These are phyloP conservation scores for Cinclus cinclus DNA, from an alignment of 2,113 vertebrate species.

Conservation along the genomic window DNA sequence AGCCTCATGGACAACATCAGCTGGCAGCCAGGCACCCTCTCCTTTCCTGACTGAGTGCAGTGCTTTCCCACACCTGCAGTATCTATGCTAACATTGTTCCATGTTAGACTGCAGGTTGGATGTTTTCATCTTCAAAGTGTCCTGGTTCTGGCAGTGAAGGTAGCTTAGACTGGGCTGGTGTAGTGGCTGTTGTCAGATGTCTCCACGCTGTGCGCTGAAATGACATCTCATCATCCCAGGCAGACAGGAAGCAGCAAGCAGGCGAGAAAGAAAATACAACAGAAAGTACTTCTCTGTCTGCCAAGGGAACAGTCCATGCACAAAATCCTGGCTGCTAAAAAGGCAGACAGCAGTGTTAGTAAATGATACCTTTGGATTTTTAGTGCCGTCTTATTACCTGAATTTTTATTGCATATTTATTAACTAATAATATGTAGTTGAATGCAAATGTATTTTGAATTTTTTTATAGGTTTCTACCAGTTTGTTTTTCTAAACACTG, in stretches of 20 bases:
- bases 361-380: not conserved
- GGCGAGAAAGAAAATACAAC: conserved; percentile 42
- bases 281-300: conserved; percentile 25
- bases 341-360: not conserved
- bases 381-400: not conserved
- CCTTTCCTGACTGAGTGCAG: rapidly evolving
- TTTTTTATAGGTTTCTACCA: not conserved
- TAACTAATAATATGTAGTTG: not conserved
- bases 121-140: not conserved
- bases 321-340: conserved; percentile 25
- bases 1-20: not conserved
- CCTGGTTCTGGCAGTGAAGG: not conserved
- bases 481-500: not conserved
- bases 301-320: conserved; percentile 5
- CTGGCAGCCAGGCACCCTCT: not conserved
- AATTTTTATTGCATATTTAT: not conserved
- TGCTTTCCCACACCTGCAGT: not conserved
- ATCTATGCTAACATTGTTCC: not conserved
- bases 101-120: not conserved
- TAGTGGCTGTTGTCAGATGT: conserved; percentile 43
- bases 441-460: not conserved
- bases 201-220: not conserved
- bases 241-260: conserved; percentile 51
- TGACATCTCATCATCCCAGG: conserved; percentile 39
- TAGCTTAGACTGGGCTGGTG: not conserved